Evolutionary conservation across 2,113 vertebrate genomes (phyloP).

Genomic region (Plecotus auritus): DNA sequence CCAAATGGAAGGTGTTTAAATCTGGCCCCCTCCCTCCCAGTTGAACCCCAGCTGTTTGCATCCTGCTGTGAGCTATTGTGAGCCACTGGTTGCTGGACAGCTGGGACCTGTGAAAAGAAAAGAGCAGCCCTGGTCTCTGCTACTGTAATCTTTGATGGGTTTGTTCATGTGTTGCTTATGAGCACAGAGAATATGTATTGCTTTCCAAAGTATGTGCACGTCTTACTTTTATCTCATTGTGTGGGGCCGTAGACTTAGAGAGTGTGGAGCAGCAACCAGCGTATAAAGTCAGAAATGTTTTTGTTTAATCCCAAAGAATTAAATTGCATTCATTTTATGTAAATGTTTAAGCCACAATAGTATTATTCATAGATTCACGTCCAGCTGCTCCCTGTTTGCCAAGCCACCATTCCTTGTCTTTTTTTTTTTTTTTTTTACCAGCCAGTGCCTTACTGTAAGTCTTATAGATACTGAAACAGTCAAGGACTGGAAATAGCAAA

Average conservation of each 20-base stretch:
- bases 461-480: not conserved
- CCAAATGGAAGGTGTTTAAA: not conserved
- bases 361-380: not conserved
- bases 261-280: not conserved
- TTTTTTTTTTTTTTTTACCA: not conserved
- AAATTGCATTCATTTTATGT: not conserved
- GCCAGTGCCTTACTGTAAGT: not conserved
- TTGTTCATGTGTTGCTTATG: not conserved
- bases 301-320: not conserved
- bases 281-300: not conserved
- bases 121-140: not conserved
- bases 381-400: not conserved
- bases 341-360: not conserved
- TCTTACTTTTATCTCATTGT: not conserved
- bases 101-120: not conserved
- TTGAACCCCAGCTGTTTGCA: constrained; percentile 11
- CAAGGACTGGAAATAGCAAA: not conserved
- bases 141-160: not conserved
- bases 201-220: not conserved
- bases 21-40: not conserved
- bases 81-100: not conserved
- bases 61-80: not conserved
- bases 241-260: not conserved
- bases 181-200: not conserved
- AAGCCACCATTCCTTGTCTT: not conserved